Conservation (phyloP, 2,888 invertebrate genomes). For the Dromius quadrimaculatus region DNA sequence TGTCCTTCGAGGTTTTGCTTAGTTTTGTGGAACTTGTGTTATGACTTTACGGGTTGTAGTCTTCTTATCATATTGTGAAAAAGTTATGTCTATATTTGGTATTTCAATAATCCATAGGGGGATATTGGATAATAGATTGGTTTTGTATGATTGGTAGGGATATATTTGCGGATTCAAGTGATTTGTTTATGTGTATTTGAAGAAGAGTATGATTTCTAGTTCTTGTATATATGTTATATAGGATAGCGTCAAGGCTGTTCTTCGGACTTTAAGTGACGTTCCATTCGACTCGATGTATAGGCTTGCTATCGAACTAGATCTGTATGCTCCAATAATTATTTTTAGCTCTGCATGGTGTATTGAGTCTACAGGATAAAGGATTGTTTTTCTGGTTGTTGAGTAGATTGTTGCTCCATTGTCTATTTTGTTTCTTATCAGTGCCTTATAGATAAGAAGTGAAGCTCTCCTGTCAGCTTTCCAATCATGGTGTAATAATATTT, state of each 20-base stretch:
- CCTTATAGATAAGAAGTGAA: background rate
- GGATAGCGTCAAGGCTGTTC: background rate
- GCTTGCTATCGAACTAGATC: conserved; percentile 13
- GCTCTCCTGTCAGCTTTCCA: background rate
- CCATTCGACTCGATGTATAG: conserved; percentile 6
- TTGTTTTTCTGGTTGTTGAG: background rate
- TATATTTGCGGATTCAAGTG: background rate
- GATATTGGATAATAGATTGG: too few relatives aligned
- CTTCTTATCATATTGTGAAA: background rate
- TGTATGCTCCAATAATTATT: conserved; percentile 1
- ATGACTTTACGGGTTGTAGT: background rate
- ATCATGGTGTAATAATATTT: background rate
- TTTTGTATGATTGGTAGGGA: too few relatives aligned
- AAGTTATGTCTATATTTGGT: background rate
- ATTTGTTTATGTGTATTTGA: too few relatives aligned
- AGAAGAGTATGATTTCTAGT: too few relatives aligned
- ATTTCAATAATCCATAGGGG: conserved; percentile 4
- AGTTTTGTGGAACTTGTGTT: background rate
- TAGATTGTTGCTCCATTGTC: background rate
- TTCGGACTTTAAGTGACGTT: background rate
- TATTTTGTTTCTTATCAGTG: conserved; percentile 5
- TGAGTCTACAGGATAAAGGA: background rate
- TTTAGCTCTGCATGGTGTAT: conserved; percentile 11
- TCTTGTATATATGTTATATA: background rate
- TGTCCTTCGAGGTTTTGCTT: background rate